phyloP scores from a whole-genome alignment of 1,140 invertebrate species.

The Drosophila repleta region DNA sequence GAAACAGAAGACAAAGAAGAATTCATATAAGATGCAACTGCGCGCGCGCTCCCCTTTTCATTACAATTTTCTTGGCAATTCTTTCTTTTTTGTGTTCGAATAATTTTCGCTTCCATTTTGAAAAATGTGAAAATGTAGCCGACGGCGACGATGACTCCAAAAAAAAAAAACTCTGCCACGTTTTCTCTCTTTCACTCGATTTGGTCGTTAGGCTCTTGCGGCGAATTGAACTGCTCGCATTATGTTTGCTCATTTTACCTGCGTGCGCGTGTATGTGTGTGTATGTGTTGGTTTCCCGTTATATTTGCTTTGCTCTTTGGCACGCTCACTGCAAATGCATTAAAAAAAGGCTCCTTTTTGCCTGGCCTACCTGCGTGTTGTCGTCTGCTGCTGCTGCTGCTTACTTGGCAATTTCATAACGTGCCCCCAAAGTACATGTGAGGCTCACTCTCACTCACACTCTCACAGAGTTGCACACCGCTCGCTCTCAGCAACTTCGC shows the following conservation, averaged over 20 bases:
- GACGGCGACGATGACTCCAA: slow-evolving; percentile 9
- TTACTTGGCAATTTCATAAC: slow-evolving; percentile 72
- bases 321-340: slow-evolving; percentile 69
- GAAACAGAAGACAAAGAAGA: no score
- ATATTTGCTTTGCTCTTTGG: slow-evolving; percentile 59
- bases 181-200: slow-evolving; percentile 35
- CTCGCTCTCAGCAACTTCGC: slow-evolving; percentile 63
- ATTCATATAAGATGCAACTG: slow-evolving; percentile 28
- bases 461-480: slow-evolving; percentile 36
- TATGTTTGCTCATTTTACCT: slow-evolving; percentile 25
- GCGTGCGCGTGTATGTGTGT: slow-evolving; percentile 12
- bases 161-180: slow-evolving; percentile 36
- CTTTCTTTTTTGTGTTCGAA: slow-evolving; percentile 11
- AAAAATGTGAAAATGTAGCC: slow-evolving; percentile 44
- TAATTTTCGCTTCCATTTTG: slow-evolving; percentile 39
- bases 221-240: slow-evolving; percentile 42
- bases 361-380: slow-evolving; percentile 29
- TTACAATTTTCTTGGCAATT: slow-evolving; percentile 32
- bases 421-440: slow-evolving; percentile 66
- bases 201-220: slow-evolving; percentile 15
- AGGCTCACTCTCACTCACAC: slow-evolving; percentile 47
- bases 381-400: slow-evolving; percentile 21
- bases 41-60: slow-evolving; percentile 32
- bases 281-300: slow-evolving; percentile 57
- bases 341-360: slow-evolving; percentile 64